A percentile compares a stretch with the other conserved stretches of the same genome.
Evolutionary conservation across 2,888 invertebrate genomes (phyloP).

Genomic region (Philonicus albiceps): DNA sequence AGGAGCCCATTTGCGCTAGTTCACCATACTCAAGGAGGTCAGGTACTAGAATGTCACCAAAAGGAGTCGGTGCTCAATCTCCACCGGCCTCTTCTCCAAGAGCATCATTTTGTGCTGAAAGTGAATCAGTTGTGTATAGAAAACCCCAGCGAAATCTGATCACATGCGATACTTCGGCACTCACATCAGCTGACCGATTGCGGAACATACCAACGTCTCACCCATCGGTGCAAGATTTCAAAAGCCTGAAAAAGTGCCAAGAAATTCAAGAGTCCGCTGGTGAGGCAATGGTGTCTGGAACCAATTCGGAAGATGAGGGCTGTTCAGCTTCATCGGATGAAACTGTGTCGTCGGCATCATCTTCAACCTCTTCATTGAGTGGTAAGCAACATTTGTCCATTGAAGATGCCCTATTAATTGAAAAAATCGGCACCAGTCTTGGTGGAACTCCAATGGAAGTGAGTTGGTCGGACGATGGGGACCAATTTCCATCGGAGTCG

Average conservation of each 20-base stretch:
- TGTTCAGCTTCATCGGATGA: slow-evolving; percentile 65
- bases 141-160: slow-evolving; percentile 55
- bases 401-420: slow-evolving; percentile 59
- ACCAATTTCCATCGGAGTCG: slow-evolving; percentile 55
- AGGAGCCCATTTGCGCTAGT: slow-evolving; percentile 52
- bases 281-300: slow-evolving; percentile 73
- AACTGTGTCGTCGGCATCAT: slow-evolving; percentile 63
- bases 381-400: slow-evolving; percentile 54
- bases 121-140: slow-evolving; percentile 37
- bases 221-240: slow-evolving; percentile 57
- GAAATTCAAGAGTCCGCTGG: slow-evolving; percentile 72
- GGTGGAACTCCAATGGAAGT: slow-evolving; percentile 65
- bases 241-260: slow-evolving; percentile 59
- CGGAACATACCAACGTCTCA: slow-evolving; percentile 54
- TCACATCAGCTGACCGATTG: slow-evolving; percentile 55
- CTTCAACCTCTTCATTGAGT: slow-evolving; percentile 56
- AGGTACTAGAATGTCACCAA: neutral
- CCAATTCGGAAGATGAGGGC: slow-evolving; percentile 69
- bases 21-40: slow-evolving; percentile 53
- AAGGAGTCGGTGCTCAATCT: slow-evolving; percentile 49
- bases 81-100: slow-evolving; percentile 47
- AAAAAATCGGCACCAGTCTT: slow-evolving; percentile 57
- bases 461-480: slow-evolving; percentile 63
- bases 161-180: slow-evolving; percentile 58
- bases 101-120: slow-evolving; percentile 32